Evolutionary conservation across 2,797 vertebrate genomes (phyloP).

Genomic region (Acanthiza pusilla): DNA sequence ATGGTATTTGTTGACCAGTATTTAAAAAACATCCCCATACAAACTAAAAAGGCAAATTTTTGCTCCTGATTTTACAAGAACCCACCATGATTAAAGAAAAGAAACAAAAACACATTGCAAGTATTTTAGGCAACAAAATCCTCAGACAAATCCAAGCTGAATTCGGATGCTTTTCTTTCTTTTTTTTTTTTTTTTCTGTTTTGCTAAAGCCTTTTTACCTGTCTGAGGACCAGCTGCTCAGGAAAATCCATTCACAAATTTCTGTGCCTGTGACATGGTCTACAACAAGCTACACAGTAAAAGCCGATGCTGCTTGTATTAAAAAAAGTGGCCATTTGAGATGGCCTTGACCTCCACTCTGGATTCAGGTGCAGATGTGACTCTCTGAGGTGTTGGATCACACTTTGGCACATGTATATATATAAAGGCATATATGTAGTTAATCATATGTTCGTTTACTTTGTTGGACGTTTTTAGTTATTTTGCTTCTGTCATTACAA

Average conservation of each 20-base stretch:
- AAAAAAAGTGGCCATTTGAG: neutral
- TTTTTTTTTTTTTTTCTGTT: neutral
- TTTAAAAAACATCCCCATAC: neutral
- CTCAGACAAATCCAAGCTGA: neutral
- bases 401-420: neutral
- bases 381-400: neutral
- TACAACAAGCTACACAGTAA: neutral
- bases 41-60: neutral
- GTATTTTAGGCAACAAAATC: neutral
- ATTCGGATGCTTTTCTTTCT: neutral
- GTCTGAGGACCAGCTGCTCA: neutral
- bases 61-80: neutral
- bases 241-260: neutral
- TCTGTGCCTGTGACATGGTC: neutral
- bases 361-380: neutral
- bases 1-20: neutral
- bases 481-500: neutral
- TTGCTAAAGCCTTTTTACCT: too few species aligned
- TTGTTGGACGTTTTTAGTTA: neutral
- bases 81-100: neutral
- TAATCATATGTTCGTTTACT: neutral
- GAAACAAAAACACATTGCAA: neutral
- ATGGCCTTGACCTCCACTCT: neutral
- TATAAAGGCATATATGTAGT: fast-evolving
- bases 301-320: neutral